These are phyloP conservation scores for Elephantulus edwardii DNA, from an alignment of 2,113 vertebrate genomes.

Conservation along the genomic window DNA sequence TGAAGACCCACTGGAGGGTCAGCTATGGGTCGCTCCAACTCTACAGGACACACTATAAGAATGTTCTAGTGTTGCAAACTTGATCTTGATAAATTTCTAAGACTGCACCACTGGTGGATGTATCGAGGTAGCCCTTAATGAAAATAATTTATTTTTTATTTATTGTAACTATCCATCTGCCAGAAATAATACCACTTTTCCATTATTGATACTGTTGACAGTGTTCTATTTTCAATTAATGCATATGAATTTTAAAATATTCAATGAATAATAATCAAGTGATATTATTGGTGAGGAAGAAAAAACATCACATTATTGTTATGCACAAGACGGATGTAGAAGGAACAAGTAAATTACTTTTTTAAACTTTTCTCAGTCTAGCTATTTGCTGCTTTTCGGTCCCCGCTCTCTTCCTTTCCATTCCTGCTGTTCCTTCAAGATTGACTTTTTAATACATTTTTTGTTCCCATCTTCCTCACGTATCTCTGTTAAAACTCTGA, in stretches of 20 bases:
- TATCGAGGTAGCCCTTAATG: background rate
- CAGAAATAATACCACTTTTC: background rate
- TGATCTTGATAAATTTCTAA: background rate
- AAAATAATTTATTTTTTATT: background rate
- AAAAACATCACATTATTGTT: too few relatives aligned
- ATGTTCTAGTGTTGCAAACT: background rate
- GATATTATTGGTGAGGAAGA: background rate
- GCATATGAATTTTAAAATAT: background rate
- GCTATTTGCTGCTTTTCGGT: too few relatives aligned
- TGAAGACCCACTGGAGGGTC: too few relatives aligned
- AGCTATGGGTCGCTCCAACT: too few relatives aligned
- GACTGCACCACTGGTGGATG: background rate
- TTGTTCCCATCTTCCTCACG: too few relatives aligned
- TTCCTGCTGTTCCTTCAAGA: too few relatives aligned
- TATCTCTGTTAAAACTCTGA: too few relatives aligned
- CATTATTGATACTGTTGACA: background rate
- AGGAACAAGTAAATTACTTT: too few relatives aligned
- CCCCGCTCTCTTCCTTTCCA: too few relatives aligned
- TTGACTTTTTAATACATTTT: too few relatives aligned
- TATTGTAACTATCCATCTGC: background rate
- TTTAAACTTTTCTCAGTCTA: too few relatives aligned
- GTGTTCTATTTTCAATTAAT: slow-evolving; percentile 3
- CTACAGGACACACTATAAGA: background rate
- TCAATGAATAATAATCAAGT: background rate
- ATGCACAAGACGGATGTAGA: background rate